Conservation (phyloP, 2,797 vertebrate genomes). For the Carcharodon carcharias region DNA sequence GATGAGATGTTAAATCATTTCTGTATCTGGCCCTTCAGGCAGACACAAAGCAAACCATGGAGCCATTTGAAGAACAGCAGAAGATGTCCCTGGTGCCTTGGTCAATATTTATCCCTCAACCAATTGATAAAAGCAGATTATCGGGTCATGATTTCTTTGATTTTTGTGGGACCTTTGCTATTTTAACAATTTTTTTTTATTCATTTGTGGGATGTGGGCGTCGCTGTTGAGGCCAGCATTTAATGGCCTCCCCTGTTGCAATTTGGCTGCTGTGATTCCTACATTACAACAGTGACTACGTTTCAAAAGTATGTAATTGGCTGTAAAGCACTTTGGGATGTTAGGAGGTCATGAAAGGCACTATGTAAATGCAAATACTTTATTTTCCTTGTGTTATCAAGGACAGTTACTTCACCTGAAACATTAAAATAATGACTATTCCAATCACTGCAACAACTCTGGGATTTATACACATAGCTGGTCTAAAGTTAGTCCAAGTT, state of each 20-base stretch:
- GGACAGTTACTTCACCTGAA: neutral
- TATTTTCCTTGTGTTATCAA: neutral
- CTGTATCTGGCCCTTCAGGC: neutral
- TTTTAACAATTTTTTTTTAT: too few species aligned
- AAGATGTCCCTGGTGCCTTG: neutral
- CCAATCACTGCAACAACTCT: neutral
- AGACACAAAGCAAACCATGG: neutral
- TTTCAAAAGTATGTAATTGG: neutral
- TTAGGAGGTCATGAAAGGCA: neutral
- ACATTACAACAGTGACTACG: neutral
- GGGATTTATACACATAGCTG: neutral
- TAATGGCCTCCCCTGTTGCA: neutral
- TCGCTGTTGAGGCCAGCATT: too few species aligned
- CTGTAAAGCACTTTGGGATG: neutral
- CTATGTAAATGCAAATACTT: neutral
- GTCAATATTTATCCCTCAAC: neutral
- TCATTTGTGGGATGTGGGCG: too few species aligned
- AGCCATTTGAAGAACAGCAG: neutral
- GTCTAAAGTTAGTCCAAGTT: neutral
- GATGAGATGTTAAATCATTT: neutral
- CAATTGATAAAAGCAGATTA: neutral
- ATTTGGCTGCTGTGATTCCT: neutral
- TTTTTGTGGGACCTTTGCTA: neutral
- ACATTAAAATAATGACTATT: neutral
- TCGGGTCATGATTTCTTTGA: neutral